Percentiles rank a stretch among this genome's conserved stretches.
phyloP scores from a whole-genome alignment of 2,888 invertebrate genomes.

The Aphodius sticticus region DNA sequence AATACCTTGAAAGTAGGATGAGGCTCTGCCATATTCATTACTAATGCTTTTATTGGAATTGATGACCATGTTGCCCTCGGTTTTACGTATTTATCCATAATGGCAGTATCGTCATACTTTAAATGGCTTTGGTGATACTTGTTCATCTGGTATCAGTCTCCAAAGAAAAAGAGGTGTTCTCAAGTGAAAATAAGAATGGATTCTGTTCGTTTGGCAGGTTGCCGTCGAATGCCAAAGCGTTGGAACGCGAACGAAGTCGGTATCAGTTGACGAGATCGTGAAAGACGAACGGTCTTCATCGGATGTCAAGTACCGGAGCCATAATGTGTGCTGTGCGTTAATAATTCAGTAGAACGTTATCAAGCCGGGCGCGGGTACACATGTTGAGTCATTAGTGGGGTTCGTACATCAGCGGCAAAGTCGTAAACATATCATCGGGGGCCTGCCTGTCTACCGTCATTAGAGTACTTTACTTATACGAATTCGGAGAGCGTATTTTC shows the following conservation, averaged over 20 bases:
- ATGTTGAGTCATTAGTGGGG: conserved; percentile 58
- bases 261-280: neutral
- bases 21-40: too few relatives aligned
- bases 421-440: conserved; percentile 58
- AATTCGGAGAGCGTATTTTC: neutral
- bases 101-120: too few relatives aligned
- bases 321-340: conserved; percentile 53
- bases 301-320: conserved; percentile 43
- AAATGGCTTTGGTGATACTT: too few relatives aligned
- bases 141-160: too few relatives aligned
- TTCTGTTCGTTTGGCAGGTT: neutral
- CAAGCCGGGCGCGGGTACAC: conserved; percentile 53
- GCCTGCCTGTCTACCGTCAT: conserved; percentile 50
- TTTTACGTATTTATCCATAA: too few relatives aligned
- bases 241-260: neutral
- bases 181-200: neutral
- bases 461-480: conserved; percentile 20
- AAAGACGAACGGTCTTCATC: conserved; percentile 42
- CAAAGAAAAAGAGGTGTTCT: too few relatives aligned
- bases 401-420: conserved; percentile 56
- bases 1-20: too few relatives aligned
- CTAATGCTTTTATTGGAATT: too few relatives aligned
- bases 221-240: neutral
- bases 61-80: too few relatives aligned
- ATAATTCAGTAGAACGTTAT: conserved; percentile 55